These are phyloP conservation scores for Zaprionus kolodkinae DNA, from an alignment of 1,140 invertebrate genomes.

Conservation along the genomic window DNA sequence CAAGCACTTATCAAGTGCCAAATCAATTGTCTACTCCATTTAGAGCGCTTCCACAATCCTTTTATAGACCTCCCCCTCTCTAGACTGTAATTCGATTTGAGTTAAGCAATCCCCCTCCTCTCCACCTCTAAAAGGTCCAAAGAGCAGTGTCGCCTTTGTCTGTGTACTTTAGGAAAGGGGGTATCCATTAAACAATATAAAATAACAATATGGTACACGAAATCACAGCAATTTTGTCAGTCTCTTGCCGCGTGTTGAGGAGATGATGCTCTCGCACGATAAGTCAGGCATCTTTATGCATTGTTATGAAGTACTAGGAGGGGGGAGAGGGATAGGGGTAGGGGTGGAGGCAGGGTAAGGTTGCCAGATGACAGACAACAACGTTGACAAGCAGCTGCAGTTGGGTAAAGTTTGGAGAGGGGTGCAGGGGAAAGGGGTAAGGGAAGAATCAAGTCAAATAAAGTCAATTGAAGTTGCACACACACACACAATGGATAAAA, in stretches of 20 bases:
- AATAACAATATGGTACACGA: slow-evolving; percentile 72
- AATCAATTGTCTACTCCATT: not conserved
- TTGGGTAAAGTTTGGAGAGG: slow-evolving; percentile 4
- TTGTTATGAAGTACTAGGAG: slow-evolving; percentile 41
- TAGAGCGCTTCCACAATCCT: not conserved
- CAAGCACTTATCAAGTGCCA: not conserved
- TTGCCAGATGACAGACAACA: slow-evolving; percentile 39
- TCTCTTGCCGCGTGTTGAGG: too few relatives aligned
- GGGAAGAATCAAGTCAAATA: slow-evolving; percentile 58
- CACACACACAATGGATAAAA: slow-evolving; percentile 37
- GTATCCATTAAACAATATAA: slow-evolving; percentile 74
- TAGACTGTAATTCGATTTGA: slow-evolving; percentile 10
- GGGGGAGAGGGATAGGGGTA: too few relatives aligned
- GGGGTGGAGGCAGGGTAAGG: not conserved
- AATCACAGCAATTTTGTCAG: slow-evolving; percentile 69
- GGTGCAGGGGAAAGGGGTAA: not conserved
- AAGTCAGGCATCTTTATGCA: slow-evolving; percentile 54
- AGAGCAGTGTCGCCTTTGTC: not conserved
- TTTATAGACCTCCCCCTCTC: not conserved
- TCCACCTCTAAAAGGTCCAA: not conserved
- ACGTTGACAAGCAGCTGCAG: slow-evolving; percentile 25
- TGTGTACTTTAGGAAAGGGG: not conserved
- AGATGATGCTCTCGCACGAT: slow-evolving; percentile 40
- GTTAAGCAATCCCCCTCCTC: slow-evolving; percentile 1
- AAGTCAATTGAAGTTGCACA: slow-evolving; percentile 75